These are phyloP conservation scores for Orcinus orca DNA, from an alignment of 2,113 vertebrate genomes.

Conservation along the genomic window DNA sequence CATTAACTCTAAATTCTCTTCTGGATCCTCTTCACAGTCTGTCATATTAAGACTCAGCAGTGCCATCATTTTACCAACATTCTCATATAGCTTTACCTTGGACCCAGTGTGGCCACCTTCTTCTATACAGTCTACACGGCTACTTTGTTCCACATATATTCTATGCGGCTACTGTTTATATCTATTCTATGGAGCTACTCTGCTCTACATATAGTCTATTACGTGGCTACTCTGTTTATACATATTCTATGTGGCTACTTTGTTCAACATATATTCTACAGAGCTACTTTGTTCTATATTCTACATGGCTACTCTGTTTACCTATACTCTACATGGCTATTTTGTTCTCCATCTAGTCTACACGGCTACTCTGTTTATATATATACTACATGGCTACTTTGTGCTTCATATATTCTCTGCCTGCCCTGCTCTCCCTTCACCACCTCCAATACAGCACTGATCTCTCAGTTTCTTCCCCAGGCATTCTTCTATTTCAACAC, in stretches of 20 bases:
- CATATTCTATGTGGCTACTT: background rate
- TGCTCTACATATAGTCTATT: background rate
- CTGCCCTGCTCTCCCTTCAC: background rate
- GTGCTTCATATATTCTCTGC: background rate
- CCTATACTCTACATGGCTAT: background rate
- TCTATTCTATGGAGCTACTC: background rate
- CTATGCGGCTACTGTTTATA: background rate
- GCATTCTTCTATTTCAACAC: background rate
- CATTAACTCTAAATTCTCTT: background rate
- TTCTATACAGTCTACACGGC: rapidly evolving
- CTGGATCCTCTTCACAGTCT: background rate
- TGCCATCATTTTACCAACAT: background rate
- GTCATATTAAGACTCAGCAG: background rate
- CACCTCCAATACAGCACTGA: background rate
- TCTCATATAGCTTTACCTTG: background rate
- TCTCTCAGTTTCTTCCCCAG: background rate
- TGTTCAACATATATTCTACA: background rate
- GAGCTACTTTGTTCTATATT: background rate
- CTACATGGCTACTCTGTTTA: background rate
- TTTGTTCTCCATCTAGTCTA: background rate
- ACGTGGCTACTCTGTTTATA: background rate
- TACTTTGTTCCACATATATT: background rate
- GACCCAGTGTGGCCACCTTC: rapidly evolving
- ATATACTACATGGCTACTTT: background rate
- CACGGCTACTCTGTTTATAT: background rate